Percentiles rank a stretch among this genome's conserved stretches.
Conservation (phyloP, 2,888 invertebrate species). For the Scaeva pyrastri region DNA sequence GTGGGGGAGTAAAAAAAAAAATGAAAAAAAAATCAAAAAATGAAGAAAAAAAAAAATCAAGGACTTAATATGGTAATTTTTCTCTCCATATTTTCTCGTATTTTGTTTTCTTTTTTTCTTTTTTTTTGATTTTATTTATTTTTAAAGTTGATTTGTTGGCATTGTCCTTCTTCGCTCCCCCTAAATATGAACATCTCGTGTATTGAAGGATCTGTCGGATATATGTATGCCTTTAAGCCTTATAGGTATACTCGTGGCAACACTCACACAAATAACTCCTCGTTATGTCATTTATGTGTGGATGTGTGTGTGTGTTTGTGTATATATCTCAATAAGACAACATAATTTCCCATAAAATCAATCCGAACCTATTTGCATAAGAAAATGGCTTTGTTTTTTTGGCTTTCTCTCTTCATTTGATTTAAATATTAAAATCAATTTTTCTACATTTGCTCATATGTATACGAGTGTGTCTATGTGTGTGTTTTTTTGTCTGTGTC, state of each 20-base stretch:
- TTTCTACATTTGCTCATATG: slow-evolving; percentile 16
- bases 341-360: slow-evolving; percentile 69
- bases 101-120: slow-evolving; percentile 37
- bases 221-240: background rate
- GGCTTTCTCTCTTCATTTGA: slow-evolving; percentile 53
- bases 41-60: slow-evolving; percentile 49
- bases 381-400: slow-evolving; percentile 66
- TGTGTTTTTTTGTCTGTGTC: background rate
- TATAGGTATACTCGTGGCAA: background rate
- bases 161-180: slow-evolving; percentile 4
- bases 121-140: background rate
- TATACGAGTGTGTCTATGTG: too few relatives aligned
- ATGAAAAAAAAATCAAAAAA: too few relatives aligned
- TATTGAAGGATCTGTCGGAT: background rate
- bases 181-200: too few relatives aligned
- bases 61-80: slow-evolving; percentile 75
- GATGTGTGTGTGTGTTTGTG: background rate
- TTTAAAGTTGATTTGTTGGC: slow-evolving; percentile 19
- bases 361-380: slow-evolving; percentile 68
- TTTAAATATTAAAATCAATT: slow-evolving; percentile 74
- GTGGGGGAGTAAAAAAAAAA: slow-evolving; percentile 45
- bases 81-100: slow-evolving; percentile 54
- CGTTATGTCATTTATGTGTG: too few relatives aligned
- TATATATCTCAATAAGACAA: slow-evolving; percentile 46
- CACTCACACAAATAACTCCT: too few relatives aligned